Evolutionary conservation across 2,888 invertebrate species (phyloP), one percentile per base, ranked within the genome.

Genomic region (Pachymerium ferrugineum): DNA sequence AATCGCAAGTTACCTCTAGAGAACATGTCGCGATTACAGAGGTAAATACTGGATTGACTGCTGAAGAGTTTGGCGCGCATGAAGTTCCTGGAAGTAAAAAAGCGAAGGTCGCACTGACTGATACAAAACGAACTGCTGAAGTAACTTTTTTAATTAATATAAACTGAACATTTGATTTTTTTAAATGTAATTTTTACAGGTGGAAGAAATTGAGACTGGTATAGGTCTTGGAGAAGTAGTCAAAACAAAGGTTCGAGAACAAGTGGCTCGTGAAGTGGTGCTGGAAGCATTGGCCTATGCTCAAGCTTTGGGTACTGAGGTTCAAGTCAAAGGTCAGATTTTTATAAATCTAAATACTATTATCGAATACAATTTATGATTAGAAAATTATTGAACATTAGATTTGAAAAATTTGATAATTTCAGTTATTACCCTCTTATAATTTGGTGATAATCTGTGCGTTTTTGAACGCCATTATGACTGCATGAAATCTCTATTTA

Each of bases 11-110:
- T 19, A 73, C 35, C 19, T 30, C 73, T 12, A 30, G 67, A 1
- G 68, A 62, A 14, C 73, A 73, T 25, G 31, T 73, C 1, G 68
- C 67, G 0, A 29, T 73, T 31, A 35, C 75, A 5, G 76, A 77
- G 75, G 38, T 76, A 3, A 29, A 12, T n/a, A n/a, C 54, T 0
- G 54, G 73, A 12, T 35, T 47, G 19, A 22, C 38, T 1, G 87
- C 86, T 14, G 88, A 86, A 76, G 81, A 81, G 75, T 89, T 89
- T 79, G 82, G 80, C 42, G 81, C 81, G 16, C 74, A 75, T 75
- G 28, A 68, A 62, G 31, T 71, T 12, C 74, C 74, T 28, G 62
- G 35, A 16, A 31, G 35, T 6, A 54, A 62, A 54, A 74, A 74
- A 22, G 74, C 74, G 3, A 4, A 16, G 14, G 62, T 62, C 1